Percentiles rank a stretch among this genome's conserved stretches.
These are phyloP conservation scores for Seladonia tumulorum DNA, from an alignment of 2,888 invertebrate species.

Conservation along the genomic window DNA sequence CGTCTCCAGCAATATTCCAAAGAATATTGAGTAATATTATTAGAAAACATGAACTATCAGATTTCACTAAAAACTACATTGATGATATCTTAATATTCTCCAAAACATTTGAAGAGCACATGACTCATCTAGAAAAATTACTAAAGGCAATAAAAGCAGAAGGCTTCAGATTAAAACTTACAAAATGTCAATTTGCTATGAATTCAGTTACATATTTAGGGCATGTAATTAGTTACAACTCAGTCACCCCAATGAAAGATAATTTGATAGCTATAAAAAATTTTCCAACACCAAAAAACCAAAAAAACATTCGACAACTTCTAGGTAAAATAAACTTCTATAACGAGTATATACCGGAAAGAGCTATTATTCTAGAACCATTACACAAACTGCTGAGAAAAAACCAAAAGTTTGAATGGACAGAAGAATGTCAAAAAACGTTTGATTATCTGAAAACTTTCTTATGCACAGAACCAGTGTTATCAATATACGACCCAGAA, in stretches of 20 bases:
- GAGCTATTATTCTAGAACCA: no score
- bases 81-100: slow-evolving; percentile 62
- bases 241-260: slow-evolving; percentile 41
- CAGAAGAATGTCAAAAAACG: background rate
- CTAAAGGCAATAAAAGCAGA: slow-evolving; percentile 5
- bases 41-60: slow-evolving; percentile 14
- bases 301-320: background rate
- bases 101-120: slow-evolving; percentile 5
- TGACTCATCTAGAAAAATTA: slow-evolving; percentile 3
- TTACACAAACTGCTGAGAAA: background rate
- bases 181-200: background rate
- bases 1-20: slow-evolving; percentile 13
- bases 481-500: background rate
- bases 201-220: background rate
- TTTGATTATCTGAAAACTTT: background rate
- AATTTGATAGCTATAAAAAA: slow-evolving; percentile 24
- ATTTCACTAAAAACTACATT: slow-evolving; percentile 55
- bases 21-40: slow-evolving; percentile 22
- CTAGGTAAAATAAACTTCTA: background rate
- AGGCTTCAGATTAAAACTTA: background rate
- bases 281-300: background rate
- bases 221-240: slow-evolving; percentile 20
- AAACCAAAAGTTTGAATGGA: background rate
- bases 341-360: no score
- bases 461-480: background rate